Evolutionary conservation across 2,113 vertebrate species (phyloP).

Genomic region (Sclerurus mexicanus): DNA sequence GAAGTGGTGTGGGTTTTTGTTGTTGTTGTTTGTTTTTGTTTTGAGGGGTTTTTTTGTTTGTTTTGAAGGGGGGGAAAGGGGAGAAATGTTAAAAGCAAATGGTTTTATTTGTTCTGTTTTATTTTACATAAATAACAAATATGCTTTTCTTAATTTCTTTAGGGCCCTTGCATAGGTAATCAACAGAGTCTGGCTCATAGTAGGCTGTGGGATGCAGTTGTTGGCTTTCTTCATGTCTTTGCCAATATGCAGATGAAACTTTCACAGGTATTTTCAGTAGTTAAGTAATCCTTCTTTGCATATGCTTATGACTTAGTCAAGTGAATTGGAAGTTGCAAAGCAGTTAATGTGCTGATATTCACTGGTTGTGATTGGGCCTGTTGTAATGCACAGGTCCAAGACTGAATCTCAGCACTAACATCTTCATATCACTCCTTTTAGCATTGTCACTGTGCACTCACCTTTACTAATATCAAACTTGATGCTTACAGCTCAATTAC

Average conservation of each 20-base stretch:
- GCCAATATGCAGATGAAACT: conserved; percentile 99
- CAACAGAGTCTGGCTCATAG: conserved; percentile 98
- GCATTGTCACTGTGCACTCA: neutral
- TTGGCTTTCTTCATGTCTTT: conserved; percentile 97
- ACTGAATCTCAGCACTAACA: neutral
- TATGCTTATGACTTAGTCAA: neutral
- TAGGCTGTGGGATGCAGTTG: conserved; percentile 95
- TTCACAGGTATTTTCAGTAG: conserved; percentile 85
- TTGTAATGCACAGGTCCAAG: neutral
- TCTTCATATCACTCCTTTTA: neutral
- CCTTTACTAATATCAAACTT: neutral
- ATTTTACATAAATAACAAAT: neutral
- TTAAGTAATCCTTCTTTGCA: conserved; percentile 31
- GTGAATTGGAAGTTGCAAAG: neutral
- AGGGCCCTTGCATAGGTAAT: conserved; percentile 96
- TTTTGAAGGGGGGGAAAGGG: neutral
- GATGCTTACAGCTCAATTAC: neutral
- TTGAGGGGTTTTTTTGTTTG: neutral
- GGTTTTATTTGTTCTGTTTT: neutral
- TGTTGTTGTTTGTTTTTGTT: neutral
- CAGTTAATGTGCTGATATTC: neutral
- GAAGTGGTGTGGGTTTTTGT: neutral
- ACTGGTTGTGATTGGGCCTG: neutral
- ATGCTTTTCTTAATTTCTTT: neutral
- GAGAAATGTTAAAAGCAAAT: neutral